Evolutionary conservation across 1,140 invertebrate species (phyloP).

Genomic region (Drosophila gunungcola): DNA sequence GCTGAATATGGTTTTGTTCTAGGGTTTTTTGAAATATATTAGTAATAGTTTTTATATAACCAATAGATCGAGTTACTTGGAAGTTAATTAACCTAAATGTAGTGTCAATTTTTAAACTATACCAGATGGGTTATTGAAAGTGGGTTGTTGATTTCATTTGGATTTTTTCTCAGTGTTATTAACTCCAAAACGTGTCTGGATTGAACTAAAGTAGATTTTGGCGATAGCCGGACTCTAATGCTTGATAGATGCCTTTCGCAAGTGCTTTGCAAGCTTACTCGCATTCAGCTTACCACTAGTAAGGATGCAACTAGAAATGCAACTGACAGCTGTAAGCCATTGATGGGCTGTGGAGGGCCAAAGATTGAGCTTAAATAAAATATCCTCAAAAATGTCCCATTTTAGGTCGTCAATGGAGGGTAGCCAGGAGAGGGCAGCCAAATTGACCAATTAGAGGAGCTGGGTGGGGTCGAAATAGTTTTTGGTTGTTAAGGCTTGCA

Average conservation of each 20-base stretch:
- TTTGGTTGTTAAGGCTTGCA: slow-evolving; percentile 47
- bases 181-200: slow-evolving; percentile 28
- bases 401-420: slow-evolving; percentile 6
- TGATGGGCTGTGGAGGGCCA: slow-evolving; percentile 11
- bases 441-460: slow-evolving; percentile 57
- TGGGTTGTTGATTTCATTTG: background rate
- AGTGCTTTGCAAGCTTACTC: slow-evolving; percentile 28
- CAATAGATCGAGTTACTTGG: too few species aligned
- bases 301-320: slow-evolving; percentile 19
- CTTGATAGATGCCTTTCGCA: slow-evolving; percentile 26
- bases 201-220: slow-evolving; percentile 33
- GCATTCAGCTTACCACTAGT: slow-evolving; percentile 5
- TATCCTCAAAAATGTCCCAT: slow-evolving; percentile 7
- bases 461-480: slow-evolving; percentile 45
- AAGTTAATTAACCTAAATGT: too few species aligned
- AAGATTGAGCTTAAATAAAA: slow-evolving; percentile 11
- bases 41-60: too few species aligned
- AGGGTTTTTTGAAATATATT: too few species aligned
- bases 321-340: slow-evolving; percentile 25
- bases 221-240: slow-evolving; percentile 26
- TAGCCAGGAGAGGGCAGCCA: slow-evolving; percentile 18
- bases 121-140: background rate
- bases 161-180: background rate
- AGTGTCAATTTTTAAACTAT: too few species aligned
- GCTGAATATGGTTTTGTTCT: too few species aligned